phyloP scores from a whole-genome alignment of 2,888 invertebrate genomes.

The Rhamnusium bicolor region DNA sequence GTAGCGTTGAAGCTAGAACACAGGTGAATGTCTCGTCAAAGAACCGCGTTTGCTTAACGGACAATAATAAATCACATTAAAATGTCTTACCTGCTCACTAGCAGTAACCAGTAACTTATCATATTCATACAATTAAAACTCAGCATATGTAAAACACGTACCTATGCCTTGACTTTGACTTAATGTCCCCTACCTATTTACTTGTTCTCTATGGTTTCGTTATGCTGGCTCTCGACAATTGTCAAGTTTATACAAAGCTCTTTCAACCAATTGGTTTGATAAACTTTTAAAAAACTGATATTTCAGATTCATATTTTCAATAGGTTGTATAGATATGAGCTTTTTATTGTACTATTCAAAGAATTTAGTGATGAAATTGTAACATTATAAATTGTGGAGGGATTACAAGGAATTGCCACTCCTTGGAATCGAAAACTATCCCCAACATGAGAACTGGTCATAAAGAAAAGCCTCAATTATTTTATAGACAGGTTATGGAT shows the following conservation, averaged over 20 bases:
- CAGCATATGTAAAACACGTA: conserved; percentile 58
- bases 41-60: conserved; percentile 49
- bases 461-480: conserved; percentile 10
- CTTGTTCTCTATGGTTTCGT: conserved; percentile 15
- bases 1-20: conserved; percentile 36
- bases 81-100: conserved; percentile 54
- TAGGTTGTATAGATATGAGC: not conserved
- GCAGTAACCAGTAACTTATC: conserved; percentile 52
- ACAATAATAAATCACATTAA: conserved; percentile 58
- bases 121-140: conserved; percentile 62
- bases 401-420: conserved; percentile 10
- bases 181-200: conserved; percentile 13
- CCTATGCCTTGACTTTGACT: conserved; percentile 24
- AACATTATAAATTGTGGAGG: not conserved
- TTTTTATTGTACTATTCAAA: not conserved
- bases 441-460: not conserved
- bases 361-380: conserved; percentile 21
- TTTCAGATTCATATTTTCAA: not conserved
- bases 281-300: conserved; percentile 1
- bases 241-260: not conserved
- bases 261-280: not conserved
- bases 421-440: conserved; percentile 1
- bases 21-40: conserved; percentile 58
- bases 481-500: not conserved
- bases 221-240: conserved; percentile 16